Evolutionary conservation across 2,113 vertebrate species (phyloP).

Genomic region (Hemibates koningsi): DNA sequence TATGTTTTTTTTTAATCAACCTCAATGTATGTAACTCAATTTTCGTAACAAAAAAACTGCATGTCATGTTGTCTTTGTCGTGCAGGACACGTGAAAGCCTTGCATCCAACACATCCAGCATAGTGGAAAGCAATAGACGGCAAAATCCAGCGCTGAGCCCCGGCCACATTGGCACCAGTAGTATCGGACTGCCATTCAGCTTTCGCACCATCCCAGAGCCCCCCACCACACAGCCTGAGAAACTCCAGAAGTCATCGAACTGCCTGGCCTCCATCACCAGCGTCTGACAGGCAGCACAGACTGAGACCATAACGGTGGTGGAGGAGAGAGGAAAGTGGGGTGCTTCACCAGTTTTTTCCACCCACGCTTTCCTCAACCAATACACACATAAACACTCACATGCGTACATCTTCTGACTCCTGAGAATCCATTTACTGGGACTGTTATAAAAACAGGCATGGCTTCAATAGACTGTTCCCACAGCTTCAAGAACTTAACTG

Average conservation of each 20-base stretch:
- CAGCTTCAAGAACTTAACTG: conserved; percentile 70
- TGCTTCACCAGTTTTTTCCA: conserved; percentile 29
- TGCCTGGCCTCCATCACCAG: conserved; percentile 99
- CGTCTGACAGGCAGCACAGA: conserved; percentile 80
- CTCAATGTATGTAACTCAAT: not conserved
- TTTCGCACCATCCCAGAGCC: conserved; percentile 89
- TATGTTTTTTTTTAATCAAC: not conserved
- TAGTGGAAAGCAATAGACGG: conserved; percentile 96
- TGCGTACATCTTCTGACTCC: conserved; percentile 53
- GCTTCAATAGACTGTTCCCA: conserved; percentile 79
- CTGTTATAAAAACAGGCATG: conserved; percentile 78
- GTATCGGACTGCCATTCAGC: conserved; percentile 81
- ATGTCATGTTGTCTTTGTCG: not conserved
- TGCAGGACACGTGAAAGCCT: conserved; percentile 96
- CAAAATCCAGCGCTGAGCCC: conserved; percentile 95
- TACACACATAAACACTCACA: conserved; percentile 12
- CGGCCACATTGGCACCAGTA: conserved; percentile 83
- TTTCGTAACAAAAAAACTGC: not conserved
- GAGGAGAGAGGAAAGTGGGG: conserved; percentile 36
- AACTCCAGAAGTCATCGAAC: conserved; percentile 95
- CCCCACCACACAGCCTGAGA: conserved; percentile 85
- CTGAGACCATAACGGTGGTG: conserved; percentile 35
- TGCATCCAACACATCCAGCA: conserved; percentile 98
- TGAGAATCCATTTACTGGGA: conserved; percentile 72
- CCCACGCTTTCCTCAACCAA: conserved; percentile 32